These are phyloP conservation scores for Trissolcus basalis DNA, from an alignment of 1,140 invertebrate genomes.

Conservation along the genomic window DNA sequence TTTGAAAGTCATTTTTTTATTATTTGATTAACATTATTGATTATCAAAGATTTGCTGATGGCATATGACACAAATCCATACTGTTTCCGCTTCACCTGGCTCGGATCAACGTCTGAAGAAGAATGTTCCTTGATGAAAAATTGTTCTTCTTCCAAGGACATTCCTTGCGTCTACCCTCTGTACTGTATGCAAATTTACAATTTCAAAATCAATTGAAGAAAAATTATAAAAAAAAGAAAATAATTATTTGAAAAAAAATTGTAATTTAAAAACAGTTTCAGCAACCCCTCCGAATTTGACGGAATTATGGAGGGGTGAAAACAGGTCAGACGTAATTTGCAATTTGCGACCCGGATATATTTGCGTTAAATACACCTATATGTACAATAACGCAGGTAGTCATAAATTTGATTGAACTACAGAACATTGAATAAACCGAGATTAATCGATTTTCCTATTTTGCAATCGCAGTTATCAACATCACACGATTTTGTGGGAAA, in stretches of 20 bases:
- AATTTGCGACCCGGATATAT: constrained; percentile 36
- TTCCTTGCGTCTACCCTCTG: constrained; percentile 44
- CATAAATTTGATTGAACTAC: background rate
- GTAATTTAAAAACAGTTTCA: constrained; percentile 13
- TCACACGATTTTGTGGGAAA: constrained; percentile 53
- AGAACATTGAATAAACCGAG: background rate
- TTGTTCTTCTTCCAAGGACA: constrained; percentile 22
- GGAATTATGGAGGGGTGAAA: constrained; percentile 33
- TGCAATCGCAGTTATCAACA: constrained; percentile 41
- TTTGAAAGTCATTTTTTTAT: background rate
- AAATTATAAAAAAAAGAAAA: background rate
- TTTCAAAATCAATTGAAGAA: background rate
- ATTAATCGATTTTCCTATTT: background rate
- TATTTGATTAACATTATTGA: background rate
- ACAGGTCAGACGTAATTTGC: constrained; percentile 22
- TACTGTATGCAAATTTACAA: constrained; percentile 13
- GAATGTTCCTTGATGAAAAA: constrained; percentile 8
- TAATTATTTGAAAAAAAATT: background rate
- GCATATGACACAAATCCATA: constrained; percentile 25
- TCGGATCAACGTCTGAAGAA: constrained; percentile 21
- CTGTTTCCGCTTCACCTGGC: constrained; percentile 48
- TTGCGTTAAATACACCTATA: constrained; percentile 42
- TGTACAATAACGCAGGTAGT: constrained; percentile 44
- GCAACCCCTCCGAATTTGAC: constrained; percentile 29
- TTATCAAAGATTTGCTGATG: constrained; percentile 11